Evolutionary conservation across 2,797 vertebrate species (phyloP).

Genomic region (Sebastes kiyomatsui): DNA sequence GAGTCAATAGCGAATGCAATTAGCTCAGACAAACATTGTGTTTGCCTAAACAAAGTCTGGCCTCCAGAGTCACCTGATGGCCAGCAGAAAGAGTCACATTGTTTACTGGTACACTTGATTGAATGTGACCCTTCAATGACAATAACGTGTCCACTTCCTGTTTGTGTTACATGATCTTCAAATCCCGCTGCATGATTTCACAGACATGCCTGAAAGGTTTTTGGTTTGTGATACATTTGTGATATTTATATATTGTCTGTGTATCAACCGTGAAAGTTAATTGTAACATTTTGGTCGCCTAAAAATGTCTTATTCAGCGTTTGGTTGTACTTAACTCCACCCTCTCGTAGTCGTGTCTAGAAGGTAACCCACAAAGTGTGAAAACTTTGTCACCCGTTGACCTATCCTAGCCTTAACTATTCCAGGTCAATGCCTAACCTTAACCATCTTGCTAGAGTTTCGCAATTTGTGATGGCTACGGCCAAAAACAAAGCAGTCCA

Average conservation of each 20-base stretch:
- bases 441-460: too few relatives aligned
- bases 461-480: too few relatives aligned
- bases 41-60: conserved; percentile 38
- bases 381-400: too few relatives aligned
- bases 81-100: not conserved
- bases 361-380: too few relatives aligned
- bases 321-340: too few relatives aligned
- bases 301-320: too few relatives aligned
- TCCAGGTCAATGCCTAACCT: too few relatives aligned
- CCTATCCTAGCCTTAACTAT: too few relatives aligned
- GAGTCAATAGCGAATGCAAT: conserved; percentile 46
- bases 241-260: conserved; percentile 3
- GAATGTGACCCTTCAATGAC: not conserved
- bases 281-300: not conserved
- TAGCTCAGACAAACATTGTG: conserved; percentile 53
- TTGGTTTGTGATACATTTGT: conserved; percentile 12
- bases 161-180: not conserved
- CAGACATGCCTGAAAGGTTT: not conserved
- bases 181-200: not conserved
- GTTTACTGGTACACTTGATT: not conserved
- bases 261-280: not conserved
- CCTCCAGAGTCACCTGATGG: not conserved
- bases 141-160: not conserved
- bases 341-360: too few relatives aligned
- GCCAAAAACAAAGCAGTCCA: too few relatives aligned